phyloP scores from a whole-genome alignment of 1,140 invertebrate species.

The Drosophila micromelanica region DNA sequence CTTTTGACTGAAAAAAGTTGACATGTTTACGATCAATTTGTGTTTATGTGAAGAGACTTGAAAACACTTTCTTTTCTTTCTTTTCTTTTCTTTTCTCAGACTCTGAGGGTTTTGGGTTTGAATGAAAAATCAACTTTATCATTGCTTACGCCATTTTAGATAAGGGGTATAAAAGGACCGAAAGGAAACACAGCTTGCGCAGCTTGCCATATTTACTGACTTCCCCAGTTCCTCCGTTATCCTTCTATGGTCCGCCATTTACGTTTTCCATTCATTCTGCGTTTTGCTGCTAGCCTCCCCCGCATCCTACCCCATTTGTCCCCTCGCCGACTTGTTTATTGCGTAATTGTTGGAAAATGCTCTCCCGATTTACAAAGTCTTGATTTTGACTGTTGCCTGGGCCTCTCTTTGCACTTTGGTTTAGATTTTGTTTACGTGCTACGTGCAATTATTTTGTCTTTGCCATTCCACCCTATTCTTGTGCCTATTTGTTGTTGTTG shows the following conservation, averaged over 20 bases:
- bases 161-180: slow-evolving; percentile 15
- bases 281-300: background rate
- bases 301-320: background rate
- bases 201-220: slow-evolving; percentile 44
- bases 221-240: slow-evolving; percentile 40
- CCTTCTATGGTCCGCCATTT: slow-evolving; percentile 26
- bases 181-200: slow-evolving; percentile 25
- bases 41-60: no score
- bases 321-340: slow-evolving; percentile 44
- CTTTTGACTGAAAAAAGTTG: no score
- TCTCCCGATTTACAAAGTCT: slow-evolving; percentile 29
- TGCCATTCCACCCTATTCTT: slow-evolving; percentile 11
- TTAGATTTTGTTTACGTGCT: slow-evolving; percentile 53
- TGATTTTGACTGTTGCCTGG: slow-evolving; percentile 32
- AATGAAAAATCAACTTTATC: background rate
- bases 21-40: no score
- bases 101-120: no score
- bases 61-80: no score
- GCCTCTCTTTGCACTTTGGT: slow-evolving; percentile 7
- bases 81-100: no score
- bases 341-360: slow-evolving; percentile 61
- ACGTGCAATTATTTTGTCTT: slow-evolving; percentile 50
- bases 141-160: background rate
- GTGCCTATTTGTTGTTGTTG: slow-evolving; percentile 5
- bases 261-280: slow-evolving; percentile 44